Base-by-base conservation (phyloP, 2,888 invertebrate genomes). In the Tenthredo mesomela region DNA sequence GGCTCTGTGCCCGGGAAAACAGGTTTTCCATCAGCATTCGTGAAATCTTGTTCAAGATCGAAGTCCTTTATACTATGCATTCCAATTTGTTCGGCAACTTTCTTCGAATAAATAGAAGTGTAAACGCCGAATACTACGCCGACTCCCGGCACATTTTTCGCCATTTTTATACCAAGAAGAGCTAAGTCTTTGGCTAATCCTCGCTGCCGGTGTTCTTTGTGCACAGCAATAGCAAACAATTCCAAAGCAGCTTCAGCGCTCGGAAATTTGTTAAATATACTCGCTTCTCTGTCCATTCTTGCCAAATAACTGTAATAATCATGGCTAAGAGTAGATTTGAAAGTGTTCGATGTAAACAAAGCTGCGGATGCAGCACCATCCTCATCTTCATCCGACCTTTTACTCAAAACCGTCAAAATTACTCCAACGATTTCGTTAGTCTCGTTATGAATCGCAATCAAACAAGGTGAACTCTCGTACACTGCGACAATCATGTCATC, bases 221-320 rank as follows among this genome's bases (percentile, higher is more conserved):
- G 88, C 1, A 90, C 88, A 3, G 88, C 89, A 1, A 89, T 71
- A 0, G 89, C 89, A 37, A 88, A 91, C 84, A 89, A 88, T 80
- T 91, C 90, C 67, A 89, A 85, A 0, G 86, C 85, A 1, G 25
- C 77, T 40, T 84, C 83, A 0, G 87, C 87, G 0, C 84, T 12
- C 0, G 89, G 87, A 82, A 87, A 90, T 33, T 37, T 84, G 0
- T 25, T 25, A 40, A 86, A 89, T 2, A 89, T 65, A 29, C 86
- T 80, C 0, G 87, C 86, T 29, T 80, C 85, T 0, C 88, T 85
- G 75, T 85, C 82, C 33, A 91, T 88, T 0, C 80, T 85, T 10
- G 86, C 85, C 85, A 90, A 83, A 58, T 86, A 88, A 12, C 86
- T 58, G 15, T 89, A 88, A 58, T 90, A 90, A 10, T 85, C 85